Base-by-base conservation (phyloP, 2,113 vertebrate genomes). In the Nibea albiflora region DNA sequence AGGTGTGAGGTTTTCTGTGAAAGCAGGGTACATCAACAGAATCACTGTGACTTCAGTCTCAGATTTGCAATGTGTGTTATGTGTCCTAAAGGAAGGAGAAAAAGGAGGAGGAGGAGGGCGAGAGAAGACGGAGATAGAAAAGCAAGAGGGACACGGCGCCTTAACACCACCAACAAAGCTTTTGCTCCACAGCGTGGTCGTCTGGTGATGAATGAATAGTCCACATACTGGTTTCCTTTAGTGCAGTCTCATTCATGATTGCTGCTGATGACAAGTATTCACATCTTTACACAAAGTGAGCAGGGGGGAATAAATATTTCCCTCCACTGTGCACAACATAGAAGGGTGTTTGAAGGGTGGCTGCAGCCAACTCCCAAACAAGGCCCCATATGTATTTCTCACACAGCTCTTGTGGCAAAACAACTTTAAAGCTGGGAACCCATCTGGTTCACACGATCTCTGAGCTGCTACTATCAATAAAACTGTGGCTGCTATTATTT, bases 221-320 rank as follows among this genome's bases (percentile, higher is more conserved):
- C 56, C 24, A 28, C 20, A 54, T 50, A 64, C 31, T n/a, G 44
- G 31, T 61, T 65, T 63, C 39, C 62, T 74, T 69, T 71, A 60
- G 54, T 61, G 47, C 42, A 24, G 15, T 42, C 24, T 69, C 64
- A 68, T 47, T 50, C 49, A 50, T 54, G 26, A 68, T 39, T 39
- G 35, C 35, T 72, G 49, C 28, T 20, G 26, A 68, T 84, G 80
- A 71, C 26, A 62, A 54, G 50, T 66, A 67, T 15, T 74, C 72
- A 64, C 64, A 76, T 75, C 58, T 81, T 72, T 46, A 60, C 14
- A 17, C 39, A 47, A 46, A 50, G 15, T 31, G 42, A 64, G 4
- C 31, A 61, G 58, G 56, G 64, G 10, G 22, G 70, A 73, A 73
- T 53, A 67, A 35, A 42, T 24, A 57, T 92, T 86, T 71, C 1